Conservation (phyloP, 2,113 vertebrate genomes). For the Mugil cephalus region DNA sequence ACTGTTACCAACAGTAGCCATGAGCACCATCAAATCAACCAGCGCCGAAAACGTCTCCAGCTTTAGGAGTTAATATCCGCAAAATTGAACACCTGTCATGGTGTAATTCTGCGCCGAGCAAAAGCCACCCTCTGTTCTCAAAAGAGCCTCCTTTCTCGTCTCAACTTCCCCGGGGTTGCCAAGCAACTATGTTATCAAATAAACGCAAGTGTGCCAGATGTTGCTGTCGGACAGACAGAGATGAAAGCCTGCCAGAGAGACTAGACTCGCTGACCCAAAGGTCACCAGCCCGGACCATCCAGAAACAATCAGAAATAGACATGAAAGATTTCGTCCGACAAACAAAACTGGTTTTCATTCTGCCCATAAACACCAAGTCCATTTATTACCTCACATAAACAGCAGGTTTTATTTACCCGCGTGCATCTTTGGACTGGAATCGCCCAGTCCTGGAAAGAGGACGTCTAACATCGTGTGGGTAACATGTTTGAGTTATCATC, state of each 20-base stretch:
- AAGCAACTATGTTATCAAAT: constrained; percentile 61
- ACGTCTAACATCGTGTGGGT: constrained; percentile 31
- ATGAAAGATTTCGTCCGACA: not conserved
- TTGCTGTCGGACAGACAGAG: constrained; percentile 33
- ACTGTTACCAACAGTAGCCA: not conserved
- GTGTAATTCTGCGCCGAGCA: constrained; percentile 6
- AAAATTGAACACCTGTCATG: constrained; percentile 28
- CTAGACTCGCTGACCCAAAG: constrained; percentile 32
- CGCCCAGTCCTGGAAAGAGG: constrained; percentile 17
- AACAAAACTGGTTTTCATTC: not conserved
- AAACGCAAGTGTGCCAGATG: constrained; percentile 51
- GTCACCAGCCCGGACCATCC: constrained; percentile 5
- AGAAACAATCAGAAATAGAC: constrained; percentile 17
- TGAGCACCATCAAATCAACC: not conserved
- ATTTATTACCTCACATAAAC: constrained; percentile 13
- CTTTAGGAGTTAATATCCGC: not conserved
- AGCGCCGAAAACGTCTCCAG: not conserved
- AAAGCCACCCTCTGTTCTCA: constrained; percentile 23
- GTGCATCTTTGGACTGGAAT: not conserved
- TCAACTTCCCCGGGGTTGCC: constrained; percentile 47
- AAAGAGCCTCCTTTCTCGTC: constrained; percentile 13
- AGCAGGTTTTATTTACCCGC: constrained; percentile 1
- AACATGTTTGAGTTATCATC: constrained; percentile 63
- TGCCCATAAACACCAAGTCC: not conserved
- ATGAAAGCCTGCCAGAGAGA: constrained; percentile 38